These are phyloP conservation scores for Vicugna pacos DNA, from an alignment of 2,113 vertebrate species.

Conservation along the genomic window DNA sequence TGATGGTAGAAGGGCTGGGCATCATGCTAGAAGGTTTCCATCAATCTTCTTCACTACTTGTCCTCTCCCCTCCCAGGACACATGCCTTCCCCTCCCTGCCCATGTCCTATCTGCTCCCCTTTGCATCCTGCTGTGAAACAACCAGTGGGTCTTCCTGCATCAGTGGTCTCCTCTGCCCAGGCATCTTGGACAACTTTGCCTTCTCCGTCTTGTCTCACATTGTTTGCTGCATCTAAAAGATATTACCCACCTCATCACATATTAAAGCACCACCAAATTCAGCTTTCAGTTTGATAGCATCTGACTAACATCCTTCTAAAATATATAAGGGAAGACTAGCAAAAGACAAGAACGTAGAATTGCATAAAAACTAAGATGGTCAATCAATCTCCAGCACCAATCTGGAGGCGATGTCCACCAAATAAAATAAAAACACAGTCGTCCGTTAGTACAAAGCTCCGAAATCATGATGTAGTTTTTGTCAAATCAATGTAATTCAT, in stretches of 20 bases:
- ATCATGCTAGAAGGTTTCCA: neutral
- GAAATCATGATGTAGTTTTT: neutral
- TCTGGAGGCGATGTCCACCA: neutral
- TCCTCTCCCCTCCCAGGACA: too few species aligned
- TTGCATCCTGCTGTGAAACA: neutral
- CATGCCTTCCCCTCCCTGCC: neutral
- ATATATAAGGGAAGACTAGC: neutral
- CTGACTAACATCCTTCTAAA: neutral
- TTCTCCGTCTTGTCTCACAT: neutral
- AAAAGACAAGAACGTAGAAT: neutral
- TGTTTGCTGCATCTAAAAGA: neutral
- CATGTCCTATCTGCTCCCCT: neutral
- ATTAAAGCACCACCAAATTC: neutral
- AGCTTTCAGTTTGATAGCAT: neutral
- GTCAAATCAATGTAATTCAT: neutral
- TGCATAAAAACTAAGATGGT: neutral
- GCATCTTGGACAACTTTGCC: neutral
- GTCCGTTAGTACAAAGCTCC: neutral
- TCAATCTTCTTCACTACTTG: neutral
- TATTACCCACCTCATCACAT: neutral
- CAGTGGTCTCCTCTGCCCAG: neutral
- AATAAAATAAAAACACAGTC: neutral
- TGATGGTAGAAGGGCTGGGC: neutral
- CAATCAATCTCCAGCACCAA: neutral
- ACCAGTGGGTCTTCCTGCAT: neutral